These are phyloP conservation scores for Psix sp. DNA, from an alignment of 1,140 invertebrate species.

Conservation along the genomic window DNA sequence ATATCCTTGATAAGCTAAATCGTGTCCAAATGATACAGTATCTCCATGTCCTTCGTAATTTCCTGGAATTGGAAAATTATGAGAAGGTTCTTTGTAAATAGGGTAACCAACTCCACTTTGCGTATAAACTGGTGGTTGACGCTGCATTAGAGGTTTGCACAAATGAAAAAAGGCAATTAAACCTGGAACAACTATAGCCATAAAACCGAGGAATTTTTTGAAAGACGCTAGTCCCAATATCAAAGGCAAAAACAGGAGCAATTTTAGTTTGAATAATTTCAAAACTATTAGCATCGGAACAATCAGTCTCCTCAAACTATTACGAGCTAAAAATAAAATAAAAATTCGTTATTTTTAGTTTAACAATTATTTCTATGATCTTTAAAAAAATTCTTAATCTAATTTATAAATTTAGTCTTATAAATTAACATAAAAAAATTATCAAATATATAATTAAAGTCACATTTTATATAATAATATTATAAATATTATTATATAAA, in stretches of 20 bases:
- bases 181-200: constrained; percentile 85
- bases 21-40: constrained; percentile 80
- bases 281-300: constrained; percentile 87
- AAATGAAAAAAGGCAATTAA: constrained; percentile 89
- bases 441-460: too few species aligned
- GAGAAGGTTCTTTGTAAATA: constrained; percentile 73
- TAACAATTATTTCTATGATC: too few species aligned
- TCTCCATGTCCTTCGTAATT: constrained; percentile 69
- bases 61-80: constrained; percentile 63
- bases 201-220: constrained; percentile 87
- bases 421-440: too few species aligned
- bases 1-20: constrained; percentile 84
- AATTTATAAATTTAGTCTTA: too few species aligned
- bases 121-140: constrained; percentile 76
- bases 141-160: constrained; percentile 79
- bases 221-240: constrained; percentile 88
- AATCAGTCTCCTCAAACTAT: constrained; percentile 87
- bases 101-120: constrained; percentile 77
- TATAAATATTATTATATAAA: too few species aligned
- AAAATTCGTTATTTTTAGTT: neutral
- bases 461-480: too few species aligned
- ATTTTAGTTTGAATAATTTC: constrained; percentile 89
- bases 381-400: too few species aligned
- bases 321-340: constrained; percentile 79
- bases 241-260: constrained; percentile 87